Evolutionary conservation across 2,888 invertebrate genomes (phyloP).

Genomic region (Uropetala carovei): DNA sequence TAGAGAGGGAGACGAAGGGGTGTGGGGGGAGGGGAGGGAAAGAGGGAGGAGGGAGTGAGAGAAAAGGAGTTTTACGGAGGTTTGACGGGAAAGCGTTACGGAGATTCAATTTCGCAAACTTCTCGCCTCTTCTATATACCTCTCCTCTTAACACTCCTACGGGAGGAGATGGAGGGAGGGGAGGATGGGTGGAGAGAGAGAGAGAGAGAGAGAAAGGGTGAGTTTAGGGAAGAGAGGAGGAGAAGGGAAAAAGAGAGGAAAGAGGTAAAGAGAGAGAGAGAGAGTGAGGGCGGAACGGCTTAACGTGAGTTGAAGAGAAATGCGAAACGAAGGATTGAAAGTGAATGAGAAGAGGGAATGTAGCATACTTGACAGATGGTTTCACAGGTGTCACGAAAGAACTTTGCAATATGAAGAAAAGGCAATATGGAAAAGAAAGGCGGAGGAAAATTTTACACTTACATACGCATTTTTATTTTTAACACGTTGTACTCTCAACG

Average conservation of each 20-base stretch:
- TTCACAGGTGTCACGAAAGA: constrained; percentile 1
- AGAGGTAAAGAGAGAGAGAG: no score
- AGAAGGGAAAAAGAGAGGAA: neutral
- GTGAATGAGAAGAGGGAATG: neutral
- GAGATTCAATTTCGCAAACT: constrained; percentile 56
- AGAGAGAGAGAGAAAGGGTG: neutral
- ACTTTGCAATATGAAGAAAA: neutral
- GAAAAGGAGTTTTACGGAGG: neutral
- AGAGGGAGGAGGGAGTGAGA: neutral
- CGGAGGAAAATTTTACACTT: no score
- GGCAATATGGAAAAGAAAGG: constrained; percentile 12
- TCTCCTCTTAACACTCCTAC: neutral
- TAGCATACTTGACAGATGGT: constrained; percentile 1
- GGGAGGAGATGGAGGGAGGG: neutral
- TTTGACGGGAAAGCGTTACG: neutral
- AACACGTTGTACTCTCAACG: no score
- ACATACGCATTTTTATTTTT: no score
- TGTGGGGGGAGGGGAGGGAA: neutral
- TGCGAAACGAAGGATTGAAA: neutral
- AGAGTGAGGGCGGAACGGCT: neutral
- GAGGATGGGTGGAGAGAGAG: neutral
- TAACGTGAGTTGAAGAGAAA: neutral
- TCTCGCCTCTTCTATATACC: neutral
- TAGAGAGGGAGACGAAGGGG: no score
- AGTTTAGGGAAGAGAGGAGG: neutral